These are phyloP conservation scores for Cydia strobilella DNA, from an alignment of 1,140 invertebrate species.

Conservation along the genomic window DNA sequence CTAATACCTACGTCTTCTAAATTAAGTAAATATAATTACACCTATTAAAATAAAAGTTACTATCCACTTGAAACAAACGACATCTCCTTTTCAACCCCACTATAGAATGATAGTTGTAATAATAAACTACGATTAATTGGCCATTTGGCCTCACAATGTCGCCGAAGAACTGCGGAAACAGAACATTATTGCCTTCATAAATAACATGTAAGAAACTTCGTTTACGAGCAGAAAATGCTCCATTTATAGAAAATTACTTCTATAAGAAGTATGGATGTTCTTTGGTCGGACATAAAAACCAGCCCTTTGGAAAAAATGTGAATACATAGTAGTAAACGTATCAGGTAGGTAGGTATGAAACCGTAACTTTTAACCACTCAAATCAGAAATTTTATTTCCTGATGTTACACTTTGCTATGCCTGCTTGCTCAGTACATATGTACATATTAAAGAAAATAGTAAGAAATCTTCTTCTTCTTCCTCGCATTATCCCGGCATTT, in stretches of 20 bases:
- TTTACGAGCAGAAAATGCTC: constrained; percentile 15
- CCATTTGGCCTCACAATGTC: constrained; percentile 47
- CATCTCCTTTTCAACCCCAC: constrained; percentile 11
- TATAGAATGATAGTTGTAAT: constrained; percentile 44
- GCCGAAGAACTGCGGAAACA: constrained; percentile 49
- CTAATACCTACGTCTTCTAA: no score
- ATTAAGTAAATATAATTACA: no score
- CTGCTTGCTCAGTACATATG: no score
- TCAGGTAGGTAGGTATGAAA: no score
- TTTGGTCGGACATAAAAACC: background rate
- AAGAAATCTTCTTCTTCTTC: no score
- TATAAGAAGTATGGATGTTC: background rate
- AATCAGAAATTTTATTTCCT: no score
- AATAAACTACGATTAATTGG: constrained; percentile 62
- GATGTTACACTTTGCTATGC: no score
- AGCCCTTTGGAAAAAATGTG: background rate
- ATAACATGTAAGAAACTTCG: constrained; percentile 34
- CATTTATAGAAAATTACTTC: constrained; percentile 15
- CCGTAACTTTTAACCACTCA: no score
- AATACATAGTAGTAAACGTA: no score
- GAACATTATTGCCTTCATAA: constrained; percentile 54
- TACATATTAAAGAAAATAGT: no score
- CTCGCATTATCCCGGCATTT: no score
- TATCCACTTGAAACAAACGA: background rate
- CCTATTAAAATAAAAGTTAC: no score